These are phyloP conservation scores for Tetheella fluctuosa DNA, from an alignment of 2,888 invertebrate genomes.

Conservation along the genomic window DNA sequence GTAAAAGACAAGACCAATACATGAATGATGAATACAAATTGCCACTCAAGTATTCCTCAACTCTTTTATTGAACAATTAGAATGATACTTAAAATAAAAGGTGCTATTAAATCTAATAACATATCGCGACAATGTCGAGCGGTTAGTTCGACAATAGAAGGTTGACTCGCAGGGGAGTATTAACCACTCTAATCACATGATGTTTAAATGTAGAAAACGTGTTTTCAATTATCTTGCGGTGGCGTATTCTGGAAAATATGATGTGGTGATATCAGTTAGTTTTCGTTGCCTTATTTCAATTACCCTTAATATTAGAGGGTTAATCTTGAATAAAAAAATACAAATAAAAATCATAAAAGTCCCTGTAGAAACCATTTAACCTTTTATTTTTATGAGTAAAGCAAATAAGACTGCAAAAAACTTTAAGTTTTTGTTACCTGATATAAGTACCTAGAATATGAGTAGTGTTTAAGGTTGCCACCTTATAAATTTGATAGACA, in stretches of 20 bases:
- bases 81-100: constrained; percentile 9
- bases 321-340: too few relatives aligned
- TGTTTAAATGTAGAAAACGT: constrained; percentile 58
- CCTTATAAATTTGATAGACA: too few relatives aligned
- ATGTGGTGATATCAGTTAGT: too few relatives aligned
- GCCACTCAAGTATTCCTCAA: neutral
- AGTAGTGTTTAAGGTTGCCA: too few relatives aligned
- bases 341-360: too few relatives aligned
- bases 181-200: constrained; percentile 42
- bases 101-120: constrained; percentile 12
- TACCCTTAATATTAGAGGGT: too few relatives aligned
- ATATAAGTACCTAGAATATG: too few relatives aligned
- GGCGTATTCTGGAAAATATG: constrained; percentile 31
- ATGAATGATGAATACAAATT: neutral
- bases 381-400: too few relatives aligned
- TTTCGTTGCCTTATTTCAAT: too few relatives aligned
- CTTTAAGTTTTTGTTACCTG: too few relatives aligned
- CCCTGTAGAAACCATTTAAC: too few relatives aligned
- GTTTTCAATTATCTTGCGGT: constrained; percentile 42
- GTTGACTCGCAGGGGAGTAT: constrained; percentile 22
- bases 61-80: constrained; percentile 7
- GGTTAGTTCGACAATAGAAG: constrained; percentile 18
- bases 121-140: constrained; percentile 11
- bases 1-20: neutral
- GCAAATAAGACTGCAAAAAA: too few relatives aligned